Evolutionary conservation across 2,113 vertebrate genomes (phyloP), one percentile per base, ranked within the genome.

Genomic region (Hippocampus barbouri): DNA sequence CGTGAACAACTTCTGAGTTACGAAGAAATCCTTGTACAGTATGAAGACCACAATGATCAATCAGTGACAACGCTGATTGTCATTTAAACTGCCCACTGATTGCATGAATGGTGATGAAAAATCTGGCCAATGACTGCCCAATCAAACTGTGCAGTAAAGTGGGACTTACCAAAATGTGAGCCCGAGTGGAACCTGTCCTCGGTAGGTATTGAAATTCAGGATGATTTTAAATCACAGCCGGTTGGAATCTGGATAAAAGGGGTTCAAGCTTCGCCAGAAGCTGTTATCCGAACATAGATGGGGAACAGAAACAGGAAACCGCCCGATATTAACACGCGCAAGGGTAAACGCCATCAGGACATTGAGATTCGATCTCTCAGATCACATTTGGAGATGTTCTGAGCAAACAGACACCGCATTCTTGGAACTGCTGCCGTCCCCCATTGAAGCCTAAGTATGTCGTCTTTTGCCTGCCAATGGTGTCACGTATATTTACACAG

Each of bases 401-500:
- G 59, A 61, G 27, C 59, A 61, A 61, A 61, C 23, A 34, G 56
- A 59, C 56, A 30, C 56, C 56, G 23, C 27, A 61, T 61, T 61
- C 59, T 61, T 34, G 59, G 59, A 30, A 61, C 59, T 34, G 59
- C 27, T 61, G 59, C 59, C 59, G 8, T 61, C 59, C 59, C 59
- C 59, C 18, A 23, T 61, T 38, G 27, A 60, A 60, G 57, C 25
- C 25, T 16, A 27, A 60, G 57, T 60, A 60, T 27, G 57, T 60
- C 12, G 5, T 60, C 57, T 30, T 60, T 61, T 61, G 59, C 59
- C 59, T 34, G 59, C 59, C 59, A 61, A 61, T 38, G 59, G 59
- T 34, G 27, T 61, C 59, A 34, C 30, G 11, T 61, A 61, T 61
- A 61, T 61, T 61, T 34, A 61, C 59, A 61, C 59, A 61, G 59